Percentiles rank a stretch among this genome's conserved stretches.
These are phyloP conservation scores for Eubasilissa splendida DNA, from an alignment of 2,888 invertebrate species.

Conservation along the genomic window DNA sequence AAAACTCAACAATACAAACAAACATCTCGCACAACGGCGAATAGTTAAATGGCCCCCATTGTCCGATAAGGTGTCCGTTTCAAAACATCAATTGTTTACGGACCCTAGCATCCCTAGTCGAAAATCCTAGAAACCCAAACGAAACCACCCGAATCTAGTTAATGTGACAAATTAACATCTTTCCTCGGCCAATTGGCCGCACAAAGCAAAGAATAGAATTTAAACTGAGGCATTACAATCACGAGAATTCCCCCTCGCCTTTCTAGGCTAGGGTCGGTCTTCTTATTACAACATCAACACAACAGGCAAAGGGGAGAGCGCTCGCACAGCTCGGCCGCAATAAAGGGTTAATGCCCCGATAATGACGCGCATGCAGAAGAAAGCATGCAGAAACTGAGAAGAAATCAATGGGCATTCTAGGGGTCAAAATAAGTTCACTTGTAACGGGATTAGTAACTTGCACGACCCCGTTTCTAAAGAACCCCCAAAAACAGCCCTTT, in stretches of 20 bases:
- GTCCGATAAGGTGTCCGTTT: slow-evolving; percentile 50
- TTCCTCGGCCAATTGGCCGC: slow-evolving; percentile 56
- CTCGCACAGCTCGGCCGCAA: slow-evolving; percentile 43
- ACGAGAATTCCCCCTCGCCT: slow-evolving; percentile 14
- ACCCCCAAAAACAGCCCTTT: slow-evolving; percentile 50
- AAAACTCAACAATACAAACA: slow-evolving; percentile 53
- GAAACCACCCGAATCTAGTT: slow-evolving; percentile 28
- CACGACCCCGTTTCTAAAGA: slow-evolving; percentile 49
- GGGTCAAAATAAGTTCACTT: slow-evolving; percentile 53
- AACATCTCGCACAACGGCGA: slow-evolving; percentile 46
- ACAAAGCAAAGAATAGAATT: slow-evolving; percentile 52
- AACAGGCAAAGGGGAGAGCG: slow-evolving; percentile 21
- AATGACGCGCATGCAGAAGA: slow-evolving; percentile 54
- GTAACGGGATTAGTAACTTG: slow-evolving; percentile 54
- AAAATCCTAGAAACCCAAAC: slow-evolving; percentile 28
- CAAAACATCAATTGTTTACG: slow-evolving; percentile 51
- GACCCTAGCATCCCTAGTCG: slow-evolving; percentile 41
- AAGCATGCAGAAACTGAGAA: slow-evolving; percentile 42
- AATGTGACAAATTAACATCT: slow-evolving; percentile 58
- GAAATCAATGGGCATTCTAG: slow-evolving; percentile 35
- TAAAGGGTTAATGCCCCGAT: slow-evolving; percentile 58
- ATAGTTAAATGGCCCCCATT: slow-evolving; percentile 55
- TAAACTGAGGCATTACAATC: slow-evolving; percentile 22
- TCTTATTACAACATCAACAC: slow-evolving; percentile 52
- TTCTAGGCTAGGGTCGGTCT: slow-evolving; percentile 32